These are phyloP conservation scores for Drosophila eohydei DNA, from an alignment of 2,888 invertebrate species.

Conservation along the genomic window DNA sequence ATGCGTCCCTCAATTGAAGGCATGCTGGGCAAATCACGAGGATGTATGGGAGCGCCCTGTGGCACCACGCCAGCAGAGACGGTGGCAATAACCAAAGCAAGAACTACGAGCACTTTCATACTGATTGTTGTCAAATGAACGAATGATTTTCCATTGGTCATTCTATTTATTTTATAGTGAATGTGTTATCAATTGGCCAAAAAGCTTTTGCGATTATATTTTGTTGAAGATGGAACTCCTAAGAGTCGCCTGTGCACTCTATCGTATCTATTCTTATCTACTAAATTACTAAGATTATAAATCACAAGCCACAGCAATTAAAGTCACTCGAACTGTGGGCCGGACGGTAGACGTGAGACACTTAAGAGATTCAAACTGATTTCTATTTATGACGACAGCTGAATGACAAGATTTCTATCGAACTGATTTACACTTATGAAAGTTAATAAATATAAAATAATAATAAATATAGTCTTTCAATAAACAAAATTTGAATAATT, in stretches of 20 bases:
- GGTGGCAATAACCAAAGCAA: slow-evolving; percentile 67
- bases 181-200: slow-evolving; percentile 3
- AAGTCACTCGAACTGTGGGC: slow-evolving; percentile 38
- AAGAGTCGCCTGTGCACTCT: neutral
- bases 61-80: slow-evolving; percentile 65
- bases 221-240: neutral
- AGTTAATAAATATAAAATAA: neutral
- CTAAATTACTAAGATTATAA: slow-evolving; percentile 28
- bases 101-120: slow-evolving; percentile 72
- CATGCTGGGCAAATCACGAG: slow-evolving; percentile 51
- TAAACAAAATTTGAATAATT: neutral
- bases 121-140: slow-evolving; percentile 42
- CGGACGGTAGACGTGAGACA: slow-evolving; percentile 27
- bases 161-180: slow-evolving; percentile 22
- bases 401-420: slow-evolving; percentile 1
- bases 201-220: slow-evolving; percentile 13
- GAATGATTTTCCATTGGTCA: slow-evolving; percentile 36
- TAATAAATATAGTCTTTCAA: neutral
- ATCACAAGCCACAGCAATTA: slow-evolving; percentile 42
- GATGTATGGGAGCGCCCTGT: slow-evolving; percentile 54
- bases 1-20: slow-evolving; percentile 69
- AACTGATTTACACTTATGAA: neutral
- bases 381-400: slow-evolving; percentile 40
- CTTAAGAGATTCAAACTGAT: slow-evolving; percentile 36
- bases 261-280: slow-evolving; percentile 6